A percentile compares a stretch with the other conserved stretches of the same genome.
Evolutionary conservation across 2,888 invertebrate species (phyloP).

Genomic region (Linyphia triangularis): DNA sequence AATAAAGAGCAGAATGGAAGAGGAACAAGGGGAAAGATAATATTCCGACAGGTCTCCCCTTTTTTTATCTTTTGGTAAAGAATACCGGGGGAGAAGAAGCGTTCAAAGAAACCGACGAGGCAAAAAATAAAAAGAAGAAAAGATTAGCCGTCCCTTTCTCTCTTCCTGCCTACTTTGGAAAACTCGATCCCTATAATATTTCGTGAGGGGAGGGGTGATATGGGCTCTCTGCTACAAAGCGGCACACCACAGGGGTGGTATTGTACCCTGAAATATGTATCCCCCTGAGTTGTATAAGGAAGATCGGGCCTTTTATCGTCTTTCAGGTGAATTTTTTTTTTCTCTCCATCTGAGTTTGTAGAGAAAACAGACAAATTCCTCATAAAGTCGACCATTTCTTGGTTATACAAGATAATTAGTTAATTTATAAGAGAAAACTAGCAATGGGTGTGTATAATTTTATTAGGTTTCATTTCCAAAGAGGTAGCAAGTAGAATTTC

Average conservation of each 20-base stretch:
- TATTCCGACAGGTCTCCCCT: slow-evolving; percentile 23
- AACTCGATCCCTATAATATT: background rate
- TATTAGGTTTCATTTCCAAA: too few relatives aligned
- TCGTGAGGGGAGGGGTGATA: background rate
- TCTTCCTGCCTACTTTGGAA: background rate
- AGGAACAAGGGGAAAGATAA: slow-evolving; percentile 22
- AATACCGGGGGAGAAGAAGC: slow-evolving; percentile 1
- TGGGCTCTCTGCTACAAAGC: background rate
- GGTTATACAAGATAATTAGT: too few relatives aligned
- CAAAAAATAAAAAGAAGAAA: background rate
- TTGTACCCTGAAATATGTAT: too few relatives aligned
- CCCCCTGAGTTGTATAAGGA: too few relatives aligned
- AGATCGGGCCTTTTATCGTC: too few relatives aligned
- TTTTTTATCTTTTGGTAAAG: slow-evolving; percentile 32
- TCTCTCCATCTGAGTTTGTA: too few relatives aligned
- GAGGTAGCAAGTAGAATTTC: too few relatives aligned
- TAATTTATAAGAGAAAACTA: too few relatives aligned
- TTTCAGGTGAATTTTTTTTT: too few relatives aligned
- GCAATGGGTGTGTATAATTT: too few relatives aligned
- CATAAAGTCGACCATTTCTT: too few relatives aligned
- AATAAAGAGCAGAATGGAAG: background rate
- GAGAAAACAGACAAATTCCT: too few relatives aligned
- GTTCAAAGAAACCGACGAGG: slow-evolving; percentile 28
- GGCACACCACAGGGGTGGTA: background rate
- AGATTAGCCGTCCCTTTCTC: background rate